Conservation (phyloP, 2,113 vertebrate genomes). For the Psophia crepitans region DNA sequence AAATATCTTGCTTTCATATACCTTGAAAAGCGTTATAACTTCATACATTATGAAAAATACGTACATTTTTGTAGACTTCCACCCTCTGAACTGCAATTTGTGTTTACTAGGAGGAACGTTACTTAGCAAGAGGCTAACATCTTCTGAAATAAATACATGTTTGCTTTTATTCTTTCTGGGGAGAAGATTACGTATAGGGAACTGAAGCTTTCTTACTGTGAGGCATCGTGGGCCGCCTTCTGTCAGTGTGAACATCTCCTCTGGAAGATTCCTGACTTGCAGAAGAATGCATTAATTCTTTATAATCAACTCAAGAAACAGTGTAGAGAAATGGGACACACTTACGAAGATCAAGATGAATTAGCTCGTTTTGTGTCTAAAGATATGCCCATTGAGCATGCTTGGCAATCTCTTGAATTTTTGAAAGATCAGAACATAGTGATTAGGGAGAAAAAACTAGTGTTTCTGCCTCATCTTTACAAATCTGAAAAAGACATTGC, state of each 20-base stretch:
- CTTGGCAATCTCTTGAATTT: slow-evolving; percentile 77
- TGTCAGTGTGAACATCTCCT: slow-evolving; percentile 68
- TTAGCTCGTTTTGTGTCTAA: slow-evolving; percentile 42
- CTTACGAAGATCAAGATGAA: slow-evolving; percentile 62
- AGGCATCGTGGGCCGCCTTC: slow-evolving; percentile 73
- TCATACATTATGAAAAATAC: background rate
- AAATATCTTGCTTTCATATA: background rate
- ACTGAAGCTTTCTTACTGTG: slow-evolving; percentile 71
- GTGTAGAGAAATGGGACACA: slow-evolving; percentile 76
- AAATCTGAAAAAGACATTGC: slow-evolving; percentile 77
- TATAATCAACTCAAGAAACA: slow-evolving; percentile 73
- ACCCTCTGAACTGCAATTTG: background rate
- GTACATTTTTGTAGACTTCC: background rate
- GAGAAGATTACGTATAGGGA: slow-evolving; percentile 75
- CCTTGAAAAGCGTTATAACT: background rate
- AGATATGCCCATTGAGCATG: slow-evolving; percentile 31
- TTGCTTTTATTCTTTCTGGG: slow-evolving; percentile 23
- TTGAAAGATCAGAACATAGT: slow-evolving; percentile 72
- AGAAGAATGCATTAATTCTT: slow-evolving; percentile 74
- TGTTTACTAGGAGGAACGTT: background rate
- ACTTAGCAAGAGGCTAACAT: background rate
- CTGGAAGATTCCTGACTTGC: slow-evolving; percentile 59
- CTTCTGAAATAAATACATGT: background rate
- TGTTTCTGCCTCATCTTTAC: slow-evolving; percentile 74
- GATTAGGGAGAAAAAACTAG: slow-evolving; percentile 38